These are phyloP conservation scores for Drosophila melanogaster DNA, from an alignment of 1,140 invertebrate species.

Conservation along the genomic window DNA sequence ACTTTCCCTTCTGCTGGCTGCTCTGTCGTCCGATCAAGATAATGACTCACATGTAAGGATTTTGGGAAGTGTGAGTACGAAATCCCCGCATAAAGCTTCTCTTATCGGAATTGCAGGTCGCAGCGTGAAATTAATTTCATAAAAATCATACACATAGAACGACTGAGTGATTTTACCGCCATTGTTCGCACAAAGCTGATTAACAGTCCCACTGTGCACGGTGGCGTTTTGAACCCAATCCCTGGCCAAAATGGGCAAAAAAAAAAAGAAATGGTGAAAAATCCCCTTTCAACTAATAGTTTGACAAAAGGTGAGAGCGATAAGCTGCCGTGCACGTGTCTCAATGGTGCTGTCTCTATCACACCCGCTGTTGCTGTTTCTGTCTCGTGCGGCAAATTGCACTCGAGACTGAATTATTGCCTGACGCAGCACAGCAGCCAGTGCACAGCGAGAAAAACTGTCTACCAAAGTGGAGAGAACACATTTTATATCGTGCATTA, in stretches of 20 bases:
- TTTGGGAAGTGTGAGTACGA: not conserved
- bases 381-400: constrained; percentile 64
- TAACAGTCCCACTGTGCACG: constrained; percentile 33
- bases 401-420: constrained; percentile 81
- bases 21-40: constrained; percentile 26
- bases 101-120: constrained; percentile 33
- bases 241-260: not conserved
- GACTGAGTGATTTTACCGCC: constrained; percentile 11
- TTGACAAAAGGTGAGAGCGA: constrained; percentile 70
- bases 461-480: not conserved
- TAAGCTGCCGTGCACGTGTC: constrained; percentile 57
- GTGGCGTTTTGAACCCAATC: not conserved
- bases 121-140: constrained; percentile 51
- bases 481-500: not conserved
- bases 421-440: constrained; percentile 53
- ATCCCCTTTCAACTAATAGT: constrained; percentile 55
- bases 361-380: constrained; percentile 9
- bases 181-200: constrained; percentile 42
- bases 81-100: constrained; percentile 35
- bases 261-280: not conserved
- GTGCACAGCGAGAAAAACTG: constrained; percentile 20
- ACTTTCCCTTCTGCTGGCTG: not conserved
- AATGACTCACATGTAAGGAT: constrained; percentile 1
- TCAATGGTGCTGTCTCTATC: constrained; percentile 3
- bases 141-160: constrained; percentile 32